Conservation (phyloP, 2,113 vertebrate genomes). For the Opisthocomus hoazin region DNA sequence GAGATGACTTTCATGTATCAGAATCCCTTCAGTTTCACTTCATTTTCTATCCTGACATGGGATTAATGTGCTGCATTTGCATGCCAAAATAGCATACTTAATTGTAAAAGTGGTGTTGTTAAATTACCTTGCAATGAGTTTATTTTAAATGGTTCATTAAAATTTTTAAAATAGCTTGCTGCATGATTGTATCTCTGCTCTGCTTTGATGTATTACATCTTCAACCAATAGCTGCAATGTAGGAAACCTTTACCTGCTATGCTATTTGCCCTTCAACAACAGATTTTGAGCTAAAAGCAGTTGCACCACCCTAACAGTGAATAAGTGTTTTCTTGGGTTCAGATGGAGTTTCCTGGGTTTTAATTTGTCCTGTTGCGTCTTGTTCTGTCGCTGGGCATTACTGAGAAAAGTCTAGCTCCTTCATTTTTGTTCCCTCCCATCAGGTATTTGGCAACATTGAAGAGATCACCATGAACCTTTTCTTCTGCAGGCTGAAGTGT, state of each 20-base stretch:
- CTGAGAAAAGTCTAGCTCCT: background rate
- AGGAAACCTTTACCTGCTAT: conserved; percentile 19
- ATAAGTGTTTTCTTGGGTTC: background rate
- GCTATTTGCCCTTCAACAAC: background rate
- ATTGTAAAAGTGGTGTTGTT: conserved; percentile 71
- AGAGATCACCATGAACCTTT: background rate
- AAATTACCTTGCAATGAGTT: conserved; percentile 76
- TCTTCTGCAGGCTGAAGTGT: background rate
- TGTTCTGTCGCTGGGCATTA: background rate
- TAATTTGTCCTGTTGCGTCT: background rate
- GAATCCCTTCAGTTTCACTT: conserved; percentile 69
- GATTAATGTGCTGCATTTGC: conserved; percentile 70
- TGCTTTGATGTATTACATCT: conserved; percentile 60
- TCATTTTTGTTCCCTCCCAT: background rate
- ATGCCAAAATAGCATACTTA: conserved; percentile 72
- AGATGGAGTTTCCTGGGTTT: background rate
- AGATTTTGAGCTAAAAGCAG: background rate
- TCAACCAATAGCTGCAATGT: background rate
- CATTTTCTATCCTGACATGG: conserved; percentile 66
- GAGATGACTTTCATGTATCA: conserved; percentile 64
- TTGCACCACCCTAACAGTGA: background rate
- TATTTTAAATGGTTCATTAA: conserved; percentile 75
- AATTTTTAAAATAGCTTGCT: conserved; percentile 64
- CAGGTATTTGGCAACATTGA: background rate
- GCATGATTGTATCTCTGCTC: conserved; percentile 43